phyloP scores from a whole-genome alignment of 2,113 vertebrate genomes.

The Ibidorhyncha struthersii region DNA sequence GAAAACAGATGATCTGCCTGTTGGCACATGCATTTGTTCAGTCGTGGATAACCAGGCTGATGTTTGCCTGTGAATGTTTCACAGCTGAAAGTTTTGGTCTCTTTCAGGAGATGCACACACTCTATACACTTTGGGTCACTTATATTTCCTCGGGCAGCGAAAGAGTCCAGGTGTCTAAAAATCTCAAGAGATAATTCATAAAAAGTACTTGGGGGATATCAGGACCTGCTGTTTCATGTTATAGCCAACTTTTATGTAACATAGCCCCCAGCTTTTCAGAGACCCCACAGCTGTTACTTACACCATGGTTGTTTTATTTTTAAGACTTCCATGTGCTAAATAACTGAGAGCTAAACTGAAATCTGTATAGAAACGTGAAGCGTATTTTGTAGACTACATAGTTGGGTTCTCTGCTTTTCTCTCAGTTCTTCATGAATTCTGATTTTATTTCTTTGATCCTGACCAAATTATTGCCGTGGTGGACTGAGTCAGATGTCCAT shows the following conservation, averaged over 20 bases:
- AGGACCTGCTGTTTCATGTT: neutral
- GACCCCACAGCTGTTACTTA: neutral
- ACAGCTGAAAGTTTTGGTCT: neutral
- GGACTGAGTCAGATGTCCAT: neutral
- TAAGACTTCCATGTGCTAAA: neutral
- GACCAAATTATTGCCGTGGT: neutral
- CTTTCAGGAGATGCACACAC: neutral
- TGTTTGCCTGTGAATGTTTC: neutral
- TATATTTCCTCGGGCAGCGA: neutral
- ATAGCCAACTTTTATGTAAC: neutral
- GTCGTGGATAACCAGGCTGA: neutral
- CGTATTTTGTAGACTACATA: neutral
- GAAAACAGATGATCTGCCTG: neutral
- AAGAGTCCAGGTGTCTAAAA: neutral
- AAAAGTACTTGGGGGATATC: neutral
- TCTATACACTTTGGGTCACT: neutral
- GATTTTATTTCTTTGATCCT: neutral
- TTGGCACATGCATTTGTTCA: neutral
- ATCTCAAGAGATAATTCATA: neutral
- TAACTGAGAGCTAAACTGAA: neutral
- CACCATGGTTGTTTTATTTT: neutral
- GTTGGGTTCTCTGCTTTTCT: neutral
- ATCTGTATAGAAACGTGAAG: neutral
- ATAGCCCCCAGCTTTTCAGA: neutral
- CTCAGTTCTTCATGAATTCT: neutral